Conservation (phyloP, 2,888 invertebrate species). For the Exocentrus adspersus region DNA sequence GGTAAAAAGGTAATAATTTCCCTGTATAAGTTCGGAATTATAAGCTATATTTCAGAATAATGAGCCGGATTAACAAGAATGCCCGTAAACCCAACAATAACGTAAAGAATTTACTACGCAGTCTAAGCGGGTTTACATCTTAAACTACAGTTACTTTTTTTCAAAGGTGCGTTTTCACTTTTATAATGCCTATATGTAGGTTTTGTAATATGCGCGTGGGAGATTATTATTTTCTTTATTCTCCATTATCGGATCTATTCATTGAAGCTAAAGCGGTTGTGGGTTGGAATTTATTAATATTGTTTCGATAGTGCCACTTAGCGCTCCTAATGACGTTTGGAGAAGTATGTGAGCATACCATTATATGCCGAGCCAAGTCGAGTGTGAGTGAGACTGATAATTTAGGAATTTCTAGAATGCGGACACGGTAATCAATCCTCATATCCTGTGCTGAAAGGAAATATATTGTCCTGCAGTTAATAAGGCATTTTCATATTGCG, state of each 20-base stretch:
- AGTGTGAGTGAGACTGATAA: not conserved
- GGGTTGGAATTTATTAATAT: constrained; percentile 16
- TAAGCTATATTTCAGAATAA: constrained; percentile 6
- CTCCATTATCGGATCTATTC: constrained; percentile 23
- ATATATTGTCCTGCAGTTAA: not conserved
- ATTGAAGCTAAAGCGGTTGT: constrained; percentile 12
- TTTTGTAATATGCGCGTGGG: constrained; percentile 35
- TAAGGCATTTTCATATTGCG: not conserved
- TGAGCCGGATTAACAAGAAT: constrained; percentile 6
- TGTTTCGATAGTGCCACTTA: constrained; percentile 15
- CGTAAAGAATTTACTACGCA: constrained; percentile 26
- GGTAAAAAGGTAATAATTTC: not conserved
- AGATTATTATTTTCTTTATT: constrained; percentile 35
- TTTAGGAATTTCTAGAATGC: not conserved
- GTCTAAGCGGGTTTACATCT: constrained; percentile 16
- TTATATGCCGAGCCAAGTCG: too few species aligned
- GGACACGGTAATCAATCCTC: not conserved
- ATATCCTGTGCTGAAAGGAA: not conserved
- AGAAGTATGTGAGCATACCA: not conserved
- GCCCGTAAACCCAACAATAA: constrained; percentile 2
- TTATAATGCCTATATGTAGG: constrained; percentile 38
- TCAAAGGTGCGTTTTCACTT: constrained; percentile 38
- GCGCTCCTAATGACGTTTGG: constrained; percentile 6
- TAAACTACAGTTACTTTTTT: constrained; percentile 21
- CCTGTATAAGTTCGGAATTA: constrained; percentile 13